phyloP scores from a whole-genome alignment of 2,888 invertebrate species.

The Macrosiphum euphorbiae region DNA sequence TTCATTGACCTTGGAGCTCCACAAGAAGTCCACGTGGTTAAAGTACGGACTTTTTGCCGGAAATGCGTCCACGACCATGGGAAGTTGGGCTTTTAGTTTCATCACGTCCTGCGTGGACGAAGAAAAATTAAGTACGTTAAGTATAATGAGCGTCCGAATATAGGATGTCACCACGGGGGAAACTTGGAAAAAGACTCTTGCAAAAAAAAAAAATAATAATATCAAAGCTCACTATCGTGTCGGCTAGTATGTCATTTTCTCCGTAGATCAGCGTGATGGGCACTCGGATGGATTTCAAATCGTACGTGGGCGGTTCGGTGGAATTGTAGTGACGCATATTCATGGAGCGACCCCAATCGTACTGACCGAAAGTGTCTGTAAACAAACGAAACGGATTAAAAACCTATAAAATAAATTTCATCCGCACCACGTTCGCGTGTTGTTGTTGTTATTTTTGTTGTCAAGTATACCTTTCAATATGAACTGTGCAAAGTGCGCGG shows the following conservation, averaged over 20 bases:
- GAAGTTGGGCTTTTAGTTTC: constrained; percentile 73
- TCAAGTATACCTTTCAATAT: constrained; percentile 71
- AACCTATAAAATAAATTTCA: constrained; percentile 68
- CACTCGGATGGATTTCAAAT: constrained; percentile 74
- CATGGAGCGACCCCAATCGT: constrained; percentile 73
- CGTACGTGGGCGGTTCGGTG: constrained; percentile 74
- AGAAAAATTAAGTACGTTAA: not conserved
- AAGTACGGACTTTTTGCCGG: constrained; percentile 74
- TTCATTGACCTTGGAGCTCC: constrained; percentile 69
- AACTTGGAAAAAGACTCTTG: not conserved
- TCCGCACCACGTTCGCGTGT: constrained; percentile 69
- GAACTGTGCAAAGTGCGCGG: constrained; percentile 80
- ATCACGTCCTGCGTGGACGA: constrained; percentile 73
- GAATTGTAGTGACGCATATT: constrained; percentile 73
- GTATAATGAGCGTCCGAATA: not conserved
- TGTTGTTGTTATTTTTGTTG: constrained; percentile 72
- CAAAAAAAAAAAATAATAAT: not conserved
- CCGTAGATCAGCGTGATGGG: constrained; percentile 77
- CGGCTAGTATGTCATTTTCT: constrained; percentile 76
- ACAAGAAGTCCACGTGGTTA: constrained; percentile 80
- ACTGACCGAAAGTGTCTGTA: constrained; percentile 74
- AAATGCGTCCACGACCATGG: constrained; percentile 72
- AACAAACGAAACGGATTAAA: constrained; percentile 72
- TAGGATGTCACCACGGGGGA: no score
- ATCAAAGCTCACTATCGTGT: constrained; percentile 72